Conservation (phyloP, 1,140 invertebrate genomes). For the Achroia grisella region DNA sequence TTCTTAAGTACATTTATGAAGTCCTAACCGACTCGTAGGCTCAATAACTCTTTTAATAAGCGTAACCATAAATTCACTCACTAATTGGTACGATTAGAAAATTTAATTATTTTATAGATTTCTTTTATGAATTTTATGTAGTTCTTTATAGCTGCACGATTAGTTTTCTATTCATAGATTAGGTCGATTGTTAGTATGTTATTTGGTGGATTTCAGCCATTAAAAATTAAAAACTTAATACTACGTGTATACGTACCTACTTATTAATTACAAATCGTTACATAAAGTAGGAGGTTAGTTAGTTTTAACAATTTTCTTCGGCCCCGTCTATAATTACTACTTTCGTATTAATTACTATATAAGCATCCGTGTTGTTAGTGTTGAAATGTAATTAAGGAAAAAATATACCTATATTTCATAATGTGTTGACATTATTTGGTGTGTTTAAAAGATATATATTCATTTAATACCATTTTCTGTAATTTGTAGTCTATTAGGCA, state of each 20-base stretch:
- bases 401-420: neutral
- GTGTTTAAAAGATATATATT: too few relatives aligned
- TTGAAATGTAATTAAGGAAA: too few relatives aligned
- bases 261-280: slow-evolving; percentile 24
- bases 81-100: slow-evolving; percentile 67
- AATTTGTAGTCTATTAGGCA: too few relatives aligned
- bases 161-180: slow-evolving; percentile 57
- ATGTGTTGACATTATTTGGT: neutral
- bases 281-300: slow-evolving; percentile 13
- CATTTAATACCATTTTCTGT: too few relatives aligned
- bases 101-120: slow-evolving; percentile 68
- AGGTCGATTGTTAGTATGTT: slow-evolving; percentile 63
- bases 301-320: neutral
- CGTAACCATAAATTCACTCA: slow-evolving; percentile 55
- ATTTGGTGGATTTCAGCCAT: slow-evolving; percentile 58
- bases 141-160: slow-evolving; percentile 50
- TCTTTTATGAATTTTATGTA: slow-evolving; percentile 66
- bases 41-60: slow-evolving; percentile 38
- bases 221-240: slow-evolving; percentile 29
- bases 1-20: neutral
- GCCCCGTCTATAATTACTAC: neutral
- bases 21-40: neutral
- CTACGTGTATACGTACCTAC: slow-evolving; percentile 4
- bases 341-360: neutral
- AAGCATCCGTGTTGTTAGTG: too few relatives aligned